These are phyloP conservation scores for Illadopsis cleaveri DNA, from an alignment of 2,113 vertebrate species.

Conservation along the genomic window DNA sequence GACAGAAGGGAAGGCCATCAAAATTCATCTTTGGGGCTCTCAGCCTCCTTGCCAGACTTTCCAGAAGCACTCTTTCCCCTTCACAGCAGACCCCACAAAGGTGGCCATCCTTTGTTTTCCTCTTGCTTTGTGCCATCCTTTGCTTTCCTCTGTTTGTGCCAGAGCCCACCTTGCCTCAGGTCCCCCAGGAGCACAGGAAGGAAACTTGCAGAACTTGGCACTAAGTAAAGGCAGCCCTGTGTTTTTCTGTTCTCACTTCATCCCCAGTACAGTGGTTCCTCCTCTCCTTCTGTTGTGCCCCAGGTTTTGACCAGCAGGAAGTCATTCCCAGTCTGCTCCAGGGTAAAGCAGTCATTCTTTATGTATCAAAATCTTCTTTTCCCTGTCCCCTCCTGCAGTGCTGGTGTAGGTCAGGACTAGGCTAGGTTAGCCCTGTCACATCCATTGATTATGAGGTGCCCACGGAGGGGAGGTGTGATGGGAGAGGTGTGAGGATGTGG, in stretches of 20 bases:
- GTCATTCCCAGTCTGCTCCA: neutral
- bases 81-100: fast-evolving
- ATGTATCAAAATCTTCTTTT: neutral
- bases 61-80: neutral
- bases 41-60: neutral
- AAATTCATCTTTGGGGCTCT: neutral
- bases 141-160: neutral
- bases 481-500: neutral
- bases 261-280: neutral
- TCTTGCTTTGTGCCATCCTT: neutral
- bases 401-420: neutral
- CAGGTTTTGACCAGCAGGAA: neutral
- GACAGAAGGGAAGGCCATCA: neutral
- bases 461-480: fast-evolving
- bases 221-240: fast-evolving
- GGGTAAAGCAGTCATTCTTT: neutral
- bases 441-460: neutral
- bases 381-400: neutral
- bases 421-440: neutral
- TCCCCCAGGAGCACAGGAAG: fast-evolving
- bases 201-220: neutral
- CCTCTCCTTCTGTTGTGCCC: neutral
- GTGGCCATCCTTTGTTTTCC: neutral
- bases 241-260: neutral
- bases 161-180: neutral